These are phyloP conservation scores for Corapipo altera DNA, from an alignment of 2,113 vertebrate genomes.

Conservation along the genomic window DNA sequence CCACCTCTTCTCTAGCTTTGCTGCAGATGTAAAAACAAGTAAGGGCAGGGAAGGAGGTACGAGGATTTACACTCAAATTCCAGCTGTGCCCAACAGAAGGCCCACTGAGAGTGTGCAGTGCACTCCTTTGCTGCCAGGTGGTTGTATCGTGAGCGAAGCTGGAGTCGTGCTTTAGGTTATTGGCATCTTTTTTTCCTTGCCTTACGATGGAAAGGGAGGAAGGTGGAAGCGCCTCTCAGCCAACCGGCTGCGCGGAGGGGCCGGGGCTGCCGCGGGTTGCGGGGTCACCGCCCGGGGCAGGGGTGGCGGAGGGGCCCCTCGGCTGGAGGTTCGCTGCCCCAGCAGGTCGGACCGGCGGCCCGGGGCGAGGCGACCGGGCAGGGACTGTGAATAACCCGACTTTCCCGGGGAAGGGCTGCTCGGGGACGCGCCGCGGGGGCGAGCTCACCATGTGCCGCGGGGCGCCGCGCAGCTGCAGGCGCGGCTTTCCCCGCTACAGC, in stretches of 20 bases:
- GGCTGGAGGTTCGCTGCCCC: background rate
- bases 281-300: background rate
- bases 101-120: background rate
- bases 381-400: background rate
- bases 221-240: background rate
- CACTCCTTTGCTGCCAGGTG: background rate
- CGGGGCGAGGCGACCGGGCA: background rate
- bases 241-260: background rate
- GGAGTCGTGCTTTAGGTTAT: background rate
- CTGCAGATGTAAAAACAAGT: background rate
- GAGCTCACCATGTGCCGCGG: background rate
- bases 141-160: background rate
- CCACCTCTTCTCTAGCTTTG: background rate
- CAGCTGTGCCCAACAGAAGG: background rate
- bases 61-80: background rate
- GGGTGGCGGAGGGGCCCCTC: background rate
- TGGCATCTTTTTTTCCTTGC: no score
- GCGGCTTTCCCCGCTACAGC: background rate
- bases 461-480: conserved; percentile 1
- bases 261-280: background rate
- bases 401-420: background rate
- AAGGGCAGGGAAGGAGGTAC: background rate
- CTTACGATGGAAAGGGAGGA: background rate
- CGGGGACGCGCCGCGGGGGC: background rate
- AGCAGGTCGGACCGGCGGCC: background rate